Percentiles rank a stretch among this genome's conserved stretches.
These are phyloP conservation scores for Heterochromis multidens DNA, from an alignment of 2,113 vertebrate species.

Conservation along the genomic window DNA sequence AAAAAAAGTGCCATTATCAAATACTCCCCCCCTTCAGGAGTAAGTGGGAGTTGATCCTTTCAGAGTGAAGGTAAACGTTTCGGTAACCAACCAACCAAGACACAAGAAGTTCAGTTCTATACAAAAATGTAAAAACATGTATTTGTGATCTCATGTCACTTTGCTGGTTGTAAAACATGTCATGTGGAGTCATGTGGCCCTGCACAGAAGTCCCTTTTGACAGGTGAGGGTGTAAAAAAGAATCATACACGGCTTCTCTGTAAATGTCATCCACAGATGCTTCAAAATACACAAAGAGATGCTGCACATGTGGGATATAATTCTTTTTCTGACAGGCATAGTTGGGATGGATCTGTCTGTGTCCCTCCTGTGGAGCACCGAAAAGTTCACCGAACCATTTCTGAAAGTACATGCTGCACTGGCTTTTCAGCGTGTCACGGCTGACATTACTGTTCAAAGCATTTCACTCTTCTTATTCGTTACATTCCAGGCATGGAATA, in stretches of 20 bases:
- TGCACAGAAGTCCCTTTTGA: slow-evolving; percentile 21
- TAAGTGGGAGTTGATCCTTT: slow-evolving; percentile 5
- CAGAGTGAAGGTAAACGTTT: slow-evolving; percentile 45
- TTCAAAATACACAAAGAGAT: slow-evolving; percentile 12
- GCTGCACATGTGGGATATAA: not conserved
- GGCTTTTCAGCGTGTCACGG: not conserved
- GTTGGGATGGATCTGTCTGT: slow-evolving; percentile 17
- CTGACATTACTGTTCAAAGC: slow-evolving; percentile 4
- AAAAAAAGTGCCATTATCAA: slow-evolving; percentile 75
- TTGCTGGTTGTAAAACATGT: slow-evolving; percentile 56
- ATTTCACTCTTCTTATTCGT: slow-evolving; percentile 1
- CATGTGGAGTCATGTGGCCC: not conserved
- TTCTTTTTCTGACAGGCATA: slow-evolving; percentile 14
- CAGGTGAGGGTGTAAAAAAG: not conserved
- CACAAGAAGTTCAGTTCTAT: slow-evolving; percentile 39
- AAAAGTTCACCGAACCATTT: not conserved
- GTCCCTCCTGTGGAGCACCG: not conserved
- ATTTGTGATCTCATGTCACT: slow-evolving; percentile 47
- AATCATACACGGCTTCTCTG: not conserved
- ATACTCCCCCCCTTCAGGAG: slow-evolving; percentile 35
- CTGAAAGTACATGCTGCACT: slow-evolving; percentile 26
- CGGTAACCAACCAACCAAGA: slow-evolving; percentile 12
- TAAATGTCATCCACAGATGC: slow-evolving; percentile 19
- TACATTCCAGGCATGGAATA: slow-evolving; percentile 33
- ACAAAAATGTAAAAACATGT: slow-evolving; percentile 60